A percentile compares a stretch with the other conserved stretches of the same genome.
These are phyloP conservation scores for Neostethus bicornis DNA, from an alignment of 2,797 vertebrate species.

Conservation along the genomic window DNA sequence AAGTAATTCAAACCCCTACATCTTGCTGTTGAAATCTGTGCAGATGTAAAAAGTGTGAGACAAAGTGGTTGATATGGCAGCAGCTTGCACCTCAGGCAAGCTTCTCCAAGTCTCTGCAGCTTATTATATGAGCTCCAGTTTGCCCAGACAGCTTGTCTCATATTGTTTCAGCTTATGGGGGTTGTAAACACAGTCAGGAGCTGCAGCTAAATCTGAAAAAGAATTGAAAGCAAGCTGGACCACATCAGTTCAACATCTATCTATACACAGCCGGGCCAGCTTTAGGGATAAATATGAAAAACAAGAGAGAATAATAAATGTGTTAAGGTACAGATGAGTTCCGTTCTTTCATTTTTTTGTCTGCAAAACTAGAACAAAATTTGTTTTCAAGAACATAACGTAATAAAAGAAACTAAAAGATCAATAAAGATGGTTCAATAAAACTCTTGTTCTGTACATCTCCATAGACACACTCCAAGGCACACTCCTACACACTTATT, in stretches of 20 bases:
- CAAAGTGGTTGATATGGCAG: constrained; percentile 3
- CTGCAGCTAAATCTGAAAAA: constrained; percentile 34
- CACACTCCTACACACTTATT: too few species aligned
- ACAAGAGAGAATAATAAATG: not conserved
- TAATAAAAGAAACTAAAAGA: too few species aligned
- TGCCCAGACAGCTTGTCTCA: constrained; percentile 8
- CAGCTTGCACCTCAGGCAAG: not conserved
- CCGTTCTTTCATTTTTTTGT: not conserved
- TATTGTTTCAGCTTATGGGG: constrained; percentile 25
- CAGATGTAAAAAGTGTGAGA: constrained; percentile 5
- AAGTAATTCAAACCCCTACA: not conserved
- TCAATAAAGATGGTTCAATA: too few species aligned
- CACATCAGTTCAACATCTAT: not conserved
- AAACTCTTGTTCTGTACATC: too few species aligned
- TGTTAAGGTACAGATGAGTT: not conserved
- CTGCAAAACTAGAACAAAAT: too few species aligned
- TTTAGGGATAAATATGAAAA: not conserved
- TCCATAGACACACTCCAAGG: too few species aligned
- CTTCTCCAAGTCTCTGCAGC: constrained; percentile 2
- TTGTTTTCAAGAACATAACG: too few species aligned
- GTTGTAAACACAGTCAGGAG: constrained; percentile 22
- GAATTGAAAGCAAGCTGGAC: not conserved
- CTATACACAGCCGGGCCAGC: not conserved
- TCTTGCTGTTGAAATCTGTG: not conserved
- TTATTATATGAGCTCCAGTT: constrained; percentile 18